These are phyloP conservation scores for Mylabris phalerata DNA, from an alignment of 1,140 invertebrate species.

Conservation along the genomic window DNA sequence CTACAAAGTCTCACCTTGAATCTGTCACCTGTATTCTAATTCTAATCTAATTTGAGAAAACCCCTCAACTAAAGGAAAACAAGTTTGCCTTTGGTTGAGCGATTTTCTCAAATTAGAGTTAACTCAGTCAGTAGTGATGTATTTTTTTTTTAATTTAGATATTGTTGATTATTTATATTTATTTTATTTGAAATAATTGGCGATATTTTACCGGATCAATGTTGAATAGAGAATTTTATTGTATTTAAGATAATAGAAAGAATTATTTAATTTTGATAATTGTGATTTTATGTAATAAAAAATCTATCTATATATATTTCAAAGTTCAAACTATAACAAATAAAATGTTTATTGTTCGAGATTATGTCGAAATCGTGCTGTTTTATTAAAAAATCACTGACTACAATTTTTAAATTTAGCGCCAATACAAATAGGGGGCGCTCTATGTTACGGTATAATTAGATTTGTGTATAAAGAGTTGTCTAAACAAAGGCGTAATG, in stretches of 20 bases:
- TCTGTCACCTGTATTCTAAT: conserved; percentile 70
- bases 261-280: conserved; percentile 26
- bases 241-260: conserved; percentile 10
- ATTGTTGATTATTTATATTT: conserved; percentile 13
- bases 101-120: not conserved
- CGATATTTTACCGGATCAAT: too few relatives aligned
- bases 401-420: too few relatives aligned
- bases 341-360: conserved; percentile 1
- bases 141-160: conserved; percentile 17
- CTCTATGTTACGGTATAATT: not conserved
- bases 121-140: conserved; percentile 22
- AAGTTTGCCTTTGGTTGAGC: too few relatives aligned
- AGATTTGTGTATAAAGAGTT: not conserved
- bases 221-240: conserved; percentile 16
- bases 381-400: too few relatives aligned
- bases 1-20: conserved; percentile 74
- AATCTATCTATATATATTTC: conserved; percentile 5
- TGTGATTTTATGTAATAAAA: conserved; percentile 20
- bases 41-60: conserved; percentile 7
- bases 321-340: conserved; percentile 12
- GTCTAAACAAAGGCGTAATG: not conserved
- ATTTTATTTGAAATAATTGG: too few relatives aligned
- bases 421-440: too few relatives aligned
- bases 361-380: not conserved
- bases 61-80: not conserved